Evolutionary conservation across 2,888 invertebrate genomes (phyloP), one percentile per base, ranked within the genome.

Genomic region (Schrankia costaestrigalis): DNA sequence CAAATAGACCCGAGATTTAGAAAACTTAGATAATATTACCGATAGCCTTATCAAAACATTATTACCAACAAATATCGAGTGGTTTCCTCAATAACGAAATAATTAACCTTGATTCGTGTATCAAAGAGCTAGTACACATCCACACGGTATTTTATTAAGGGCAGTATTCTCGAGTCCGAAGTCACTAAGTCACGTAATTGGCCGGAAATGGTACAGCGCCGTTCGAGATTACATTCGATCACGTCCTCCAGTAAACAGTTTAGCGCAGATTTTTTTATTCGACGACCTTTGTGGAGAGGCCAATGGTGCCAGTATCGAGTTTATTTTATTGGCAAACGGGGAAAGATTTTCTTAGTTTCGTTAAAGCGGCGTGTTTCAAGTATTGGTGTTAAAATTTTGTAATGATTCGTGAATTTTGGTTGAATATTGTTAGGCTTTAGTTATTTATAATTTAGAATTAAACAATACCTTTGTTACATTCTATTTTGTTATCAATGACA

Each of bases 181-280:
- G 60, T 70, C 70, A 47, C 69, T 67, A 71, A 72, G 72, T 71
- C 76, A 75, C 75, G 77, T 78, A 75, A 79, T 78, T 77, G 78
- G 58, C 53, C 68, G 77, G 76, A 78, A 77, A 75, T 74, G 70
- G 76, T 63, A 70, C 69, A 70, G 67, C 67, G 66, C 65, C 65
- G 60, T 50, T 59, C 63, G 61, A 66, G 72, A 78, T 76, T 73
- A 73, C 74, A 66, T 73, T 72, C 76, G 75, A 76, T 77, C 77
- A 76, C 78, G 76, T 78, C 39, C 60, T 53, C 53, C 44, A 61
- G 70, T 78, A 77, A 78, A 76, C 76, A 70, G 77, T 74, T 78
- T 79, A 76, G 70, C 64, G 61, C 54, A 45, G 76, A 72, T 73
- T 77, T 71, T 69, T 72, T 68, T 67, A 52, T 48, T 40, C 53